Conservation (phyloP, 2,888 invertebrate species). For the Junonia oenone region DNA sequence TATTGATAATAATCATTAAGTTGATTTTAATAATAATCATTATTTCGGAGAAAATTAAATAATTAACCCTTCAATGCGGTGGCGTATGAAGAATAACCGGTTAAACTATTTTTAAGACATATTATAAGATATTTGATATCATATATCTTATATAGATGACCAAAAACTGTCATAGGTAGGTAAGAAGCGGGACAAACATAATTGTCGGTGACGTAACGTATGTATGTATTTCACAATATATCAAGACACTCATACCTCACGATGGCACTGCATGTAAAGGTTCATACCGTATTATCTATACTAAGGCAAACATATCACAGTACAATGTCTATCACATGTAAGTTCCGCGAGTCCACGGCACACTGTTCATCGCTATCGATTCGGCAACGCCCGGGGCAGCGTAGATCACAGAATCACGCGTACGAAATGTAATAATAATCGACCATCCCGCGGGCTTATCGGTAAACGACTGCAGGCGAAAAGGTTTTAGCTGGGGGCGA, state of each 20-base stretch:
- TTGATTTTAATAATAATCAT: too few species aligned
- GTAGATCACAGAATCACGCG: slow-evolving; percentile 69
- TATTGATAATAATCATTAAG: too few species aligned
- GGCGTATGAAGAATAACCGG: too few species aligned
- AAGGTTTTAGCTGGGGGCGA: slow-evolving; percentile 78
- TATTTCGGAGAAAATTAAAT: too few species aligned
- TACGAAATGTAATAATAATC: slow-evolving; percentile 73
- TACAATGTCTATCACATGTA: slow-evolving; percentile 57
- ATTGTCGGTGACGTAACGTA: not conserved
- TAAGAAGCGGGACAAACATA: not conserved
- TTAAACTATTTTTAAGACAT: too few species aligned
- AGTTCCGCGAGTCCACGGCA: slow-evolving; percentile 39
- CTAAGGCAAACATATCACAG: slow-evolving; percentile 78
- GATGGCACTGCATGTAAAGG: slow-evolving; percentile 77
- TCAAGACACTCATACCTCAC: slow-evolving; percentile 63
- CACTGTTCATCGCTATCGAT: slow-evolving; percentile 60
- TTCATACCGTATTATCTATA: slow-evolving; percentile 65
- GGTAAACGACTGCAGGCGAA: slow-evolving; percentile 79
- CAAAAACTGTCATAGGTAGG: not conserved
- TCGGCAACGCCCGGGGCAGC: slow-evolving; percentile 59
- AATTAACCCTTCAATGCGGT: too few species aligned
- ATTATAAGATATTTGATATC: too few species aligned
- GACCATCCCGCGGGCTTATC: slow-evolving; percentile 79
- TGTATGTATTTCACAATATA: not conserved
- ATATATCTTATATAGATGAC: too few species aligned